These are phyloP conservation scores for Hydropotes inermis DNA, from an alignment of 2,113 vertebrate species.

Conservation along the genomic window DNA sequence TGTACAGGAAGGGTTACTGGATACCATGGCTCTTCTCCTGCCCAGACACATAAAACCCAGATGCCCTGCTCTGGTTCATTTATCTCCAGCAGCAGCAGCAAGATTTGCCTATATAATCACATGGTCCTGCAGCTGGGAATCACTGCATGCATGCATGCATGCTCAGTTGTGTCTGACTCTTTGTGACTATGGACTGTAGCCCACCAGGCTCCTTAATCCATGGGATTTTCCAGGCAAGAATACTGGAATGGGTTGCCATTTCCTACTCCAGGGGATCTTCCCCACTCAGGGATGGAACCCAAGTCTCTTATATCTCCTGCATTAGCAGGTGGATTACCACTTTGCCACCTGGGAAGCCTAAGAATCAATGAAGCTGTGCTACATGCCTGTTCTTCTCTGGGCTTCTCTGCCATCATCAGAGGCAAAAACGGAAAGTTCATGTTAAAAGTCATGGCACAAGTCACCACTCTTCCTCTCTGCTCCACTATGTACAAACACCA, in stretches of 20 bases:
- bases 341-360: neutral
- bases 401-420: neutral
- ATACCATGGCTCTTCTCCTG: neutral
- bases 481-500: neutral
- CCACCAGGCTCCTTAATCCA: neutral
- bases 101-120: neutral
- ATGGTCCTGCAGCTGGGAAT: neutral
- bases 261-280: neutral
- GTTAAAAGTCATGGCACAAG: neutral
- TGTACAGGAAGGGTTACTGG: neutral
- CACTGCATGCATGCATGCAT: accelerated
- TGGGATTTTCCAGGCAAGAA: neutral
- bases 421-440: neutral
- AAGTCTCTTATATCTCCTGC: neutral
- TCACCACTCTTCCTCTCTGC: neutral
- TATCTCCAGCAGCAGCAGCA: neutral
- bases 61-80: neutral
- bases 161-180: neutral
- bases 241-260: neutral
- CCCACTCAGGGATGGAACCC: neutral
- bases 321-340: neutral
- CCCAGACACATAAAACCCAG: neutral
- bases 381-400: neutral
- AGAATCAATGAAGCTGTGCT: neutral
- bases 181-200: neutral